Base-by-base conservation (phyloP, 2,797 vertebrate genomes). In the Bucorvus abyssinicus region DNA sequence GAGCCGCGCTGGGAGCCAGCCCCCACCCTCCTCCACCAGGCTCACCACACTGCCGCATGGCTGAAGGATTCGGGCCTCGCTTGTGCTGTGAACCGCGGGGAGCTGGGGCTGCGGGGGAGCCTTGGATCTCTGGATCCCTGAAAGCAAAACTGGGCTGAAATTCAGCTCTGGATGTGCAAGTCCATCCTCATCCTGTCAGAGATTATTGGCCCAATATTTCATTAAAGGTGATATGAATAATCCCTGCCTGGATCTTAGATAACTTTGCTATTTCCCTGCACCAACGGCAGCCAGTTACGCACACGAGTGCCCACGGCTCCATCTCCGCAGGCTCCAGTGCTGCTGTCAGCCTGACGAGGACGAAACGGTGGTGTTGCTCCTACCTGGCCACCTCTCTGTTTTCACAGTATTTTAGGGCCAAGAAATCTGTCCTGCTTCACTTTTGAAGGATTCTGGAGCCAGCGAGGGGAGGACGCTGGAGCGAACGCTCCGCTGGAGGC, bases 291-390 rank as follows among this genome's bases (percentile, higher is more conserved):
- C 19, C 38, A 18, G 5, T 12, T 52, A 49, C 3, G n/a, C 50
- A 36, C 55, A 44, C 0, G 3, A 65, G 71, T 0, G 0, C 34
- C 50, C 59, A 8, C 3, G 53, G 49, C 86, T 84, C 40, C 49
- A 26, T 14, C 70, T 20, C 29, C 20, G 3, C 29, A 15, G 57
- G 2, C 59, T 69, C 18, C 61, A 49, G 49, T 27, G 45, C 65
- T 88, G 61, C 36, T 5, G 1, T 63, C 47, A 70, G 64, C 64
- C 60, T 19, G 65, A 27, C 57, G 20, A 6, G 44, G 45, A 63
- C 40, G 64, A 90, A 84, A 29, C 4, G 36, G 40, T 12, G 23
- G 24, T 30, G 9, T 44, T 83, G 44, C 67, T 81, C 60, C 67
- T 74, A 68, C 69, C 55, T 53, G 73, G 47, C 49, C 53, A 67